Conservation (phyloP, 1,140 invertebrate species). For the Homalodisca vitripennis region DNA sequence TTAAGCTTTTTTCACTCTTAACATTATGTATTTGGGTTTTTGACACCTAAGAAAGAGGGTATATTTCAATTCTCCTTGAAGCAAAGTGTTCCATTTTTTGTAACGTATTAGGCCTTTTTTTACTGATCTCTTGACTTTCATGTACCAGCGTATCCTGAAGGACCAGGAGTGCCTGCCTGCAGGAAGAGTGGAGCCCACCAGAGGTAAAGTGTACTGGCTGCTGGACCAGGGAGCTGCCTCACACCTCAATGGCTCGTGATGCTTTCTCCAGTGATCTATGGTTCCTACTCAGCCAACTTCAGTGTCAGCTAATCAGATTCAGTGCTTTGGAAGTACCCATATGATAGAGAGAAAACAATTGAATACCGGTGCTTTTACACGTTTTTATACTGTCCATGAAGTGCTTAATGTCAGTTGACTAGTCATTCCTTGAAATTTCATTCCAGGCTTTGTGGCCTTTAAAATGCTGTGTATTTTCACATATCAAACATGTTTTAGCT, state of each 20-base stretch:
- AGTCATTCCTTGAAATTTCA: constrained; percentile 6
- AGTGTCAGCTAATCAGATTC: not conserved
- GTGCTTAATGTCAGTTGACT: not conserved
- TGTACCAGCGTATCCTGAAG: constrained; percentile 67
- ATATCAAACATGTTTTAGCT: too few species aligned
- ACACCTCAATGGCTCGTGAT: constrained; percentile 18
- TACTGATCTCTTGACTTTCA: constrained; percentile 36
- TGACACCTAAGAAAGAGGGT: too few species aligned
- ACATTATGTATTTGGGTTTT: too few species aligned
- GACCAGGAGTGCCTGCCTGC: constrained; percentile 73
- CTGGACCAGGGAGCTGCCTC: constrained; percentile 71
- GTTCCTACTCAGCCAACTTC: not conserved
- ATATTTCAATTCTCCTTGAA: too few species aligned
- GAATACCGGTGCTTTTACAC: not conserved
- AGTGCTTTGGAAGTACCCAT: not conserved
- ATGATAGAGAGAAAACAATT: not conserved
- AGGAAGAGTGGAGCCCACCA: constrained; percentile 63
- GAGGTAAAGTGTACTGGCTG: constrained; percentile 75
- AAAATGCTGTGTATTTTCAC: too few species aligned
- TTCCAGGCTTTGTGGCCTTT: too few species aligned
- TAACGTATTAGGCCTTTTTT: constrained; percentile 25
- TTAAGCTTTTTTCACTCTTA: too few species aligned
- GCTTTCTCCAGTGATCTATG: not conserved
- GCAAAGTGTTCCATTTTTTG: not conserved
- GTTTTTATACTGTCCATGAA: not conserved